Percentiles rank a stretch among this genome's conserved stretches.
Evolutionary conservation across 2,113 vertebrate genomes (phyloP).

Genomic region (Peromyscus leucopus): DNA sequence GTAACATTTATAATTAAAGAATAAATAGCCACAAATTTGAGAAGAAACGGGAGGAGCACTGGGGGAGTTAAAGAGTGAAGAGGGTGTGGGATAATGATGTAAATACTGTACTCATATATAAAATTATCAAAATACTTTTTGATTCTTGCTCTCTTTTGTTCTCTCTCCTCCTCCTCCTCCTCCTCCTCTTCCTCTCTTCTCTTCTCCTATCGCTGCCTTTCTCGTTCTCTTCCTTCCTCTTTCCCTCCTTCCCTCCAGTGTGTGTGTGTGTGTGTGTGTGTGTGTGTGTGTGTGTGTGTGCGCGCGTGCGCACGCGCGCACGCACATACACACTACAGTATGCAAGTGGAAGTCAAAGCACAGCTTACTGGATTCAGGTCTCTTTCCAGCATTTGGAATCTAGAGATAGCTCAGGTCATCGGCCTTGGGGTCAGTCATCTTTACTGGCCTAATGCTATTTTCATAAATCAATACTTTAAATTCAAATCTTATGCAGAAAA

Average conservation of each 20-base stretch:
- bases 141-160: background rate
- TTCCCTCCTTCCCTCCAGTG: background rate
- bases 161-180: background rate
- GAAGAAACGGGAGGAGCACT: background rate
- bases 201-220: too few relatives aligned
- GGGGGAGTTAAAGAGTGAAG: background rate
- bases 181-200: too few relatives aligned
- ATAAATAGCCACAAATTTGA: background rate
- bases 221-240: background rate
- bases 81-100: background rate
- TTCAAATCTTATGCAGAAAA: background rate
- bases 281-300: background rate
- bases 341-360: background rate
- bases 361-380: background rate
- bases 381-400: background rate
- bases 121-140: background rate
- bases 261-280: background rate
- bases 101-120: background rate
- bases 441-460: background rate
- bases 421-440: background rate
- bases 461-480: background rate
- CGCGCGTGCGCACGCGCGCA: too few relatives aligned
- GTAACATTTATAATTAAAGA: background rate
- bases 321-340: background rate
- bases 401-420: background rate